Evolutionary conservation across 2,888 invertebrate genomes (phyloP), one percentile per base, ranked within the genome.

Genomic region (Amiota communis): DNA sequence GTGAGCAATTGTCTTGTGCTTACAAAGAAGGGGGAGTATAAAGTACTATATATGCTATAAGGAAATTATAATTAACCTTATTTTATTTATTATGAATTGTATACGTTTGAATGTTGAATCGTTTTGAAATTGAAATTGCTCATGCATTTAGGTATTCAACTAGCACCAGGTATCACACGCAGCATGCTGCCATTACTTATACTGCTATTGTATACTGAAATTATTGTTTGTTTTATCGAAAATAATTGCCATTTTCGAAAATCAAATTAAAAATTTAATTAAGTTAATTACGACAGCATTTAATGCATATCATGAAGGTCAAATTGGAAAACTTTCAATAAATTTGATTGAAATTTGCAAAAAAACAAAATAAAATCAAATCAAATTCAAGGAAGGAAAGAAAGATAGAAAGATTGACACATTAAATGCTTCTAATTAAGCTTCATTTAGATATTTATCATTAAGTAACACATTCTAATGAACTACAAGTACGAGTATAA

Each of bases 401-500:
- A 46, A 9, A 48, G 3, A 64, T 8, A 36, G 8, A 36, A 6
- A 36, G 85, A 87, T 83, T 82, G 83, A 81, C 80, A 84, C 86
- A 87, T 84, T 84, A 82, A 87, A 80, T 81, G 82, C 83, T 84
- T 56, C 49, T 78, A 84, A 86, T 86, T 84, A 79, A 83, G 77
- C 79, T 68, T 76, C 83, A 83, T 80, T 86, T 68, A 23, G 23
- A 36, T 36, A 6, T 36, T 13, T 68, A 68, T 68, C 49, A 53
- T 17, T 68, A 48, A 53, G 47, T 12, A 20, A 36, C 36, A 36
- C 36, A 36, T 36, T 36, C 36, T 36, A 36, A 23, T 53, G 36
- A 68, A 17, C 53, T 12, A 13, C n/a, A 17, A 17, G 48, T 17
- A 17, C 8, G 15, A 8, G 53, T 13, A 11, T 15, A 53, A 15